These are phyloP conservation scores for Cecropterus lyciades DNA, from an alignment of 1,140 invertebrate genomes.

Conservation along the genomic window DNA sequence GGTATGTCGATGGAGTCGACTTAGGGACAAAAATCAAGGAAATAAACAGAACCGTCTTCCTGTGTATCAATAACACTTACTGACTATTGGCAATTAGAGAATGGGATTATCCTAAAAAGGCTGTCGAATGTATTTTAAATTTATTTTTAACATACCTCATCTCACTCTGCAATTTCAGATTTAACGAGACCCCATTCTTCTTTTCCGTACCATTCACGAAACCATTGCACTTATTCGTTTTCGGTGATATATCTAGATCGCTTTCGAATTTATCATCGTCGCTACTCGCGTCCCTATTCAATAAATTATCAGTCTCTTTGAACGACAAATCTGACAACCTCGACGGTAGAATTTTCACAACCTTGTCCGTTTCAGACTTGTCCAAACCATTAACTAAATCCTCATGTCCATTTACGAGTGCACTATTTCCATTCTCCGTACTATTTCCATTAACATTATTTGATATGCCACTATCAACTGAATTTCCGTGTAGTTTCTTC, in stretches of 20 bases:
- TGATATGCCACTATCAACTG: conserved; percentile 75
- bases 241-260: conserved; percentile 61
- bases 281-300: conserved; percentile 59
- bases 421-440: conserved; percentile 38
- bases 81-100: no score
- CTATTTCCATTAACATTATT: conserved; percentile 63
- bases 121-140: no score
- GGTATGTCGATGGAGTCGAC: no score
- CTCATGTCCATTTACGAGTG: conserved; percentile 46
- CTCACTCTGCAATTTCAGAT: conserved; percentile 75
- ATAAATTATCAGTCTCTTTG: conserved; percentile 60
- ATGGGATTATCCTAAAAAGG: no score
- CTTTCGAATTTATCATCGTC: conserved; percentile 72
- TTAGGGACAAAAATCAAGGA: no score
- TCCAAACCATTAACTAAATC: conserved; percentile 44
- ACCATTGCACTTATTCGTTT: conserved; percentile 47
- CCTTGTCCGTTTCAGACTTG: conserved; percentile 40
- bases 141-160: conserved; percentile 66
- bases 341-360: conserved; percentile 52
- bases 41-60: no score
- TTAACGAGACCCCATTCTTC: conserved; percentile 71
- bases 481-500: conserved; percentile 66
- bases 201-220: conserved; percentile 56
- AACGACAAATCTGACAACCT: conserved; percentile 70
- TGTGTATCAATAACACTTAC: no score